Percentiles rank a stretch among this genome's conserved stretches.
phyloP scores from a whole-genome alignment of 2,888 invertebrate species.

The Aleiodes alternator region DNA sequence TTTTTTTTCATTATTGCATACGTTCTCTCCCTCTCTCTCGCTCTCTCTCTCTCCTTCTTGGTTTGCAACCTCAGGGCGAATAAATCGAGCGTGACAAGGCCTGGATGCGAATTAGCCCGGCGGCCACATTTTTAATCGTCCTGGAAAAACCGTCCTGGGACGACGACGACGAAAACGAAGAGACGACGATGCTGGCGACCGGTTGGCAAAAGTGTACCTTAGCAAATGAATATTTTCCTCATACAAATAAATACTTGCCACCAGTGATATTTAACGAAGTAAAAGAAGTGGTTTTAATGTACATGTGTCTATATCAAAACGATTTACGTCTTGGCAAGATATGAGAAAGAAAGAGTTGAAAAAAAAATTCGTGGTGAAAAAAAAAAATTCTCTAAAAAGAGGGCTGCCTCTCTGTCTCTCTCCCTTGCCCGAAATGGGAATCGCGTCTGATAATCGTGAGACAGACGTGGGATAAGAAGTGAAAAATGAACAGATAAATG shows the following conservation, averaged over 20 bases:
- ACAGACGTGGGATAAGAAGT: constrained; percentile 41
- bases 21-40: constrained; percentile 24
- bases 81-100: constrained; percentile 60
- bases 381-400: not conserved
- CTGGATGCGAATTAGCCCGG: constrained; percentile 60
- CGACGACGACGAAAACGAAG: no score
- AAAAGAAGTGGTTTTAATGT: constrained; percentile 1
- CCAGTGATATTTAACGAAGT: constrained; percentile 1
- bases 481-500: constrained; percentile 38
- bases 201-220: constrained; percentile 48
- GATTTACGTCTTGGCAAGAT: not conserved
- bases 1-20: constrained; percentile 36
- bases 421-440: constrained; percentile 36
- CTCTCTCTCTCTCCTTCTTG: not conserved
- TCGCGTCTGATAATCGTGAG: constrained; percentile 45
- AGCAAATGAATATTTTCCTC: constrained; percentile 42
- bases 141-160: constrained; percentile 55
- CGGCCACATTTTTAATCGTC: constrained; percentile 58
- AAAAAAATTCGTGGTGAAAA: not conserved
- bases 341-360: constrained; percentile 1
- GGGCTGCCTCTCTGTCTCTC: not conserved
- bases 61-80: constrained; percentile 53
- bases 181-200: constrained; percentile 47
- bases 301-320: not conserved
- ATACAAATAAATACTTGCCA: not conserved